Evolutionary conservation across 2,113 vertebrate species (phyloP).

Genomic region (Sceloporus undulatus): DNA sequence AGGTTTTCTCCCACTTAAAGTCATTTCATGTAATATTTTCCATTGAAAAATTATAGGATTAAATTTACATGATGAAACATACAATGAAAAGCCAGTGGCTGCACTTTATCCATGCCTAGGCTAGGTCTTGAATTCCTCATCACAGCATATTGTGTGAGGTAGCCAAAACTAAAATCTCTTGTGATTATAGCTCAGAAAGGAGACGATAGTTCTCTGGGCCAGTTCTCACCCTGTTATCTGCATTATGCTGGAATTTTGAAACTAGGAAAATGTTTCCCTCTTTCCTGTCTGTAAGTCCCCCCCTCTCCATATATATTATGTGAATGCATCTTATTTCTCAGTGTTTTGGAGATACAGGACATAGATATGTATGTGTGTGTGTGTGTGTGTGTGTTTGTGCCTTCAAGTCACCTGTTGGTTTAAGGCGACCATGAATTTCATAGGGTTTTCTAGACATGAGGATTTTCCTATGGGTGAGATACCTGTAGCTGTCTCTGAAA

Average conservation of each 20-base stretch:
- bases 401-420: no score
- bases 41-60: background rate
- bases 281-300: background rate
- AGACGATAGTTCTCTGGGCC: no score
- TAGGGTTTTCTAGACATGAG: no score
- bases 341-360: background rate
- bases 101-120: no score
- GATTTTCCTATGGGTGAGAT: no score
- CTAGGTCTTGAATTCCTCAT: background rate
- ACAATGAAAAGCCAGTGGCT: background rate
- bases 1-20: background rate
- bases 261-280: background rate
- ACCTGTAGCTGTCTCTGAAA: background rate
- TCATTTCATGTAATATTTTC: background rate
- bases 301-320: background rate
- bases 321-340: background rate
- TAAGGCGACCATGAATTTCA: no score
- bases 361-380: no score
- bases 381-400: no score
- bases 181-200: background rate
- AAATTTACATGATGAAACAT: background rate
- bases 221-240: background rate
- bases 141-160: background rate
- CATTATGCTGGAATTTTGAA: slow-evolving; percentile 14
- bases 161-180: no score